Percentiles rank a stretch among this genome's conserved stretches.
These are phyloP conservation scores for Hylaea fasciaria DNA, from an alignment of 2,888 invertebrate species.

Conservation along the genomic window DNA sequence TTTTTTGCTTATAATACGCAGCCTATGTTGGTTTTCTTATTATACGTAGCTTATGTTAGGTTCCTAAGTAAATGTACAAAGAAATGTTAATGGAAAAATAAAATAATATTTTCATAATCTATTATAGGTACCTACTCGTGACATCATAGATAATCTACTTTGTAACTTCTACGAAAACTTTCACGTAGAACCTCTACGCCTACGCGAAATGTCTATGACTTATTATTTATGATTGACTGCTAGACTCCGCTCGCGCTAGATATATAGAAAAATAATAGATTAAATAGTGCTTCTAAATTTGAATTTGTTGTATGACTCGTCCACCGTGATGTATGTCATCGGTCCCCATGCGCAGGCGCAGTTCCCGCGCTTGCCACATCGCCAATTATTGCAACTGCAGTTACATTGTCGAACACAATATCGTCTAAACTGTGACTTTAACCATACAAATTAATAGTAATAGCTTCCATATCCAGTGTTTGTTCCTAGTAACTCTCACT, in stretches of 20 bases:
- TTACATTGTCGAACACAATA: constrained; percentile 5
- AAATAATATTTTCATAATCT: background rate
- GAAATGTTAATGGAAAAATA: background rate
- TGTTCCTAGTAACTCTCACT: background rate
- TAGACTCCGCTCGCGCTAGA: too few relatives aligned
- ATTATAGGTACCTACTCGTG: background rate
- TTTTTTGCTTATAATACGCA: too few relatives aligned
- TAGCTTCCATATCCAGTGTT: background rate
- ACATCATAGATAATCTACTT: constrained; percentile 6
- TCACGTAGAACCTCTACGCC: constrained; percentile 12
- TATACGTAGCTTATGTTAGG: too few relatives aligned
- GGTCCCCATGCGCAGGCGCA: constrained; percentile 28
- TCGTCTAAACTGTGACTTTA: constrained; percentile 2
- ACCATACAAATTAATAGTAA: background rate
- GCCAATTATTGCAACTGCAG: constrained; percentile 45
- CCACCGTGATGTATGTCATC: constrained; percentile 28
- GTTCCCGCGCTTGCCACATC: constrained; percentile 33
- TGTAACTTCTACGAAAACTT: constrained; percentile 13
- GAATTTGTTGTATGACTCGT: constrained; percentile 33
- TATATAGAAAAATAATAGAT: too few relatives aligned
- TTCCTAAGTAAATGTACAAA: background rate
- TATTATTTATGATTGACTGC: constrained; percentile 13
- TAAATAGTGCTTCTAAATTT: too few relatives aligned
- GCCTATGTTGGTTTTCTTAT: too few relatives aligned
- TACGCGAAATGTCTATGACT: constrained; percentile 28